These are phyloP conservation scores for Benitochromis conjunctus DNA, from an alignment of 2,113 vertebrate genomes.

Conservation along the genomic window DNA sequence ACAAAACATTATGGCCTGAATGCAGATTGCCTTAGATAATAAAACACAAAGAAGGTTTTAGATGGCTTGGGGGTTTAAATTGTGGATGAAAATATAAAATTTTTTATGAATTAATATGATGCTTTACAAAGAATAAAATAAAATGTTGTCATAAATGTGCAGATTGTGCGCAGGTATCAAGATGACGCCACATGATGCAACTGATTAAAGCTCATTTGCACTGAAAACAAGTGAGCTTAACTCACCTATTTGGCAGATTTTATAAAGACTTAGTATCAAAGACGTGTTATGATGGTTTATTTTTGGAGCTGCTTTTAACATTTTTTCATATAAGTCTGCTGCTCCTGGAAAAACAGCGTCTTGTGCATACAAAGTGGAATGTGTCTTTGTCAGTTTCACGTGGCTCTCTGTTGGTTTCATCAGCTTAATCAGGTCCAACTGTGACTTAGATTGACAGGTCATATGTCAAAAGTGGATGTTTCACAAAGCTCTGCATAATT, in stretches of 20 bases:
- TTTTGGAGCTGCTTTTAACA: conserved; percentile 14
- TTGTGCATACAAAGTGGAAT: conserved; percentile 23
- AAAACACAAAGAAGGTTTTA: neutral
- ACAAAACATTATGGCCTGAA: neutral
- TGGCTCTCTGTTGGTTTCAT: conserved; percentile 43
- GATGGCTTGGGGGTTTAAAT: neutral
- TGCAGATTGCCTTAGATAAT: neutral
- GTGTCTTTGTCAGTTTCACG: conserved; percentile 35
- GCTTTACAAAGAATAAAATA: neutral
- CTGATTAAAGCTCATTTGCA: conserved; percentile 3
- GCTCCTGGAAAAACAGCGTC: conserved; percentile 9
- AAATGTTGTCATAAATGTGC: neutral
- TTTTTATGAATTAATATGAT: accelerated
- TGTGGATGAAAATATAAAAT: neutral
- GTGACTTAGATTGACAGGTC: conserved; percentile 28
- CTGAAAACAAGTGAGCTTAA: conserved; percentile 5
- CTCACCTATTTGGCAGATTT: neutral
- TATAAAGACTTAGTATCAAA: conserved; percentile 7
- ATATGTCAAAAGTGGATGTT: conserved; percentile 9
- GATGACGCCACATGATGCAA: conserved; percentile 25
- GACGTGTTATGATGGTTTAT: conserved; percentile 7
- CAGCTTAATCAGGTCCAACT: conserved; percentile 38
- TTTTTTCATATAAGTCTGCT: conserved; percentile 14
- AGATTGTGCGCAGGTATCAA: neutral
- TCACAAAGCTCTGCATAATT: conserved; percentile 8